Base-by-base conservation (phyloP, 2,113 vertebrate species). In the Grantiella picta region DNA sequence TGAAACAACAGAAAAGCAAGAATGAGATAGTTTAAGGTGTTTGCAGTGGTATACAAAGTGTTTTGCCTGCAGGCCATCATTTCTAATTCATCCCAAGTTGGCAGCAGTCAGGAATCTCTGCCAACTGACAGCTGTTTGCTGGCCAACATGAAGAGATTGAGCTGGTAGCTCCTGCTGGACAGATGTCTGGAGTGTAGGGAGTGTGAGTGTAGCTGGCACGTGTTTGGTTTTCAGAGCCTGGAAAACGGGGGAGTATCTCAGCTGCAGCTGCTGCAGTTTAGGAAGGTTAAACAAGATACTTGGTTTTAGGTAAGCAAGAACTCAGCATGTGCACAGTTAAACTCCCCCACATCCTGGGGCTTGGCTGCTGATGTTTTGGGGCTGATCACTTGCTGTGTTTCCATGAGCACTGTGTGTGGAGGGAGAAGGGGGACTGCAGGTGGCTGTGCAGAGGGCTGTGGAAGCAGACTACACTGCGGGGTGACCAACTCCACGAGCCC, bases 11-110 rank as follows among this genome's bases (percentile, higher is more conserved):
- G 89, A 69, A 82, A n/a, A 23, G 52, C 7, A 7, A 53, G 36
- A 84, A 66, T 0, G 21, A 68, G 68, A 13, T 49, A 29, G 40
- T 56, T 94, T 25, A 53, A 86, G 81, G 91, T 84, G 38, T 91
- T 93, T 88, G 81, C 77, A 53, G 92, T 10, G 49, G 57, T 79
- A 36, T 38, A 71, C 50, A 31, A 38, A 95, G 44, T 70, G 56
- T 57, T 90, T 82, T 95, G 92, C 75, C 94, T 88, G 35, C 57
- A 80, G 89, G 85, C 81, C 44, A 86, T 84, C 24, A 22, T 95
- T 97, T 91, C 57, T 90, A 61, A 95, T 85, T 82, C 87, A 88
- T 57, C 52, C n/a, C 53, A 70, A 35, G 40, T 47, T 84, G 80
- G 81, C 76, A 82, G 83, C 64, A 70, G 78, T 82, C 61, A 86